Evolutionary conservation across 2,113 vertebrate genomes (phyloP), one percentile per base, ranked within the genome.

Genomic region (Gasterosteus nipponicus): DNA sequence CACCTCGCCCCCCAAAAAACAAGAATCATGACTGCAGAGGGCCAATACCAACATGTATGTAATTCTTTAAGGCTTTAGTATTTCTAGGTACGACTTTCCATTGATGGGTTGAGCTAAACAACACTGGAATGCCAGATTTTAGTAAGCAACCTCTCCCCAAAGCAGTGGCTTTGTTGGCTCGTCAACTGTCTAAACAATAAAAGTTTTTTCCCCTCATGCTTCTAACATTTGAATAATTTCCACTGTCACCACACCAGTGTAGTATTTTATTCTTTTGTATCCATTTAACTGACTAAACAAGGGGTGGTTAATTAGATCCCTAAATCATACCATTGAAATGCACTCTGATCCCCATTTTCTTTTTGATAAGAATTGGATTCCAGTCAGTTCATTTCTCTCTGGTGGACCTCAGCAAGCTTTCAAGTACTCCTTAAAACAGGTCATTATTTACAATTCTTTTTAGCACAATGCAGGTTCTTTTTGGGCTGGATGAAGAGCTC

Each of bases 1-100:
- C 18, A 39, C 63, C 58, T 68, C 1, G 0, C 33, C 33, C 22
- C 26, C 14, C 65, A 62, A 69, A 76, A 56, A 58, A 64, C 39
- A 57, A 61, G 71, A 76, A 35, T 73, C 38, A 71, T 9, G 46
- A n/a, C 57, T 2, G 29, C 67, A 10, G 10, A 7, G 39, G 16
- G 11, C 26, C 46, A 72, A 77, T 44, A 70, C 6, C 33, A 54
- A 60, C n/a, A 46, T 58, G 31, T 14, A 7, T 56, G 14, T 9
- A 14, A 39, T 49, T 31, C 14, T 54, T 56, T 51, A 19, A 54
- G 26, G 33, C n/a, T 5, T 62, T 4, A 16, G 15, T 39, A 31
- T 57, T 73, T 65, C 6, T 7, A 16, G 59, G 15, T 35, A 14
- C 42, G 33, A n/a, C 31, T 58, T 70, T 73, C n/a, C 42, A 49